Percentiles rank a stretch among this genome's conserved stretches.
phyloP scores from a whole-genome alignment of 2,113 vertebrate genomes.

The Hiodon tergisus region DNA sequence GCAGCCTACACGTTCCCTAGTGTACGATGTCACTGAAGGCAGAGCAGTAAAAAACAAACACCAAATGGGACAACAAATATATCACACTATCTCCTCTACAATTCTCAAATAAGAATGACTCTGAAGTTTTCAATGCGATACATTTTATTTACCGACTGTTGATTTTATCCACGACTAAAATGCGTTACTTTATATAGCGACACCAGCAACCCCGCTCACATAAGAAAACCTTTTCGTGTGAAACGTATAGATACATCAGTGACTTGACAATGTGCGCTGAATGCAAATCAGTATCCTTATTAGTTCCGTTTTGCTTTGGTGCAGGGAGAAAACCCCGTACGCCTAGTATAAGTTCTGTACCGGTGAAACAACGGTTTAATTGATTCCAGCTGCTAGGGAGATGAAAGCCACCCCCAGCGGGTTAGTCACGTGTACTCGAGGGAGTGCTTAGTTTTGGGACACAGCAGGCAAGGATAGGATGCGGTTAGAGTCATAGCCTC shows the following conservation, averaged over 20 bases:
- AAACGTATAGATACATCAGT: neutral
- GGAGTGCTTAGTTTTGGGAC: slow-evolving; percentile 36
- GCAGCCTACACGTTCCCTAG: no score
- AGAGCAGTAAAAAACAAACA: no score
- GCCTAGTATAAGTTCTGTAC: neutral
- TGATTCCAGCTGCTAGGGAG: slow-evolving; percentile 27
- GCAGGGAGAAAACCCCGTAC: neutral
- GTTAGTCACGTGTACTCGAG: slow-evolving; percentile 44
- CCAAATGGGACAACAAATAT: no score
- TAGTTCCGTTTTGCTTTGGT: neutral
- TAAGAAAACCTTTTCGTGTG: neutral
- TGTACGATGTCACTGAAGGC: no score
- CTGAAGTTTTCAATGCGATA: neutral
- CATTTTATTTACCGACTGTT: neutral
- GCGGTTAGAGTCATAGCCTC: neutral
- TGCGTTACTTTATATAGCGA: neutral
- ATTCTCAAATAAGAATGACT: neutral
- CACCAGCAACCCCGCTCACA: no score
- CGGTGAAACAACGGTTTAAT: slow-evolving; percentile 18
- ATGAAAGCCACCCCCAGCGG: slow-evolving; percentile 33
- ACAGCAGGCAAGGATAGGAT: slow-evolving; percentile 18
- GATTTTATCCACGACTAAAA: no score
- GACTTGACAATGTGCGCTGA: neutral
- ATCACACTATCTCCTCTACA: no score
- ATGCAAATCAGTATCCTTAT: neutral